These are phyloP conservation scores for Palythoa heliodiscus DNA, from an alignment of 92 coral and sea anemone species.

Conservation along the genomic window DNA sequence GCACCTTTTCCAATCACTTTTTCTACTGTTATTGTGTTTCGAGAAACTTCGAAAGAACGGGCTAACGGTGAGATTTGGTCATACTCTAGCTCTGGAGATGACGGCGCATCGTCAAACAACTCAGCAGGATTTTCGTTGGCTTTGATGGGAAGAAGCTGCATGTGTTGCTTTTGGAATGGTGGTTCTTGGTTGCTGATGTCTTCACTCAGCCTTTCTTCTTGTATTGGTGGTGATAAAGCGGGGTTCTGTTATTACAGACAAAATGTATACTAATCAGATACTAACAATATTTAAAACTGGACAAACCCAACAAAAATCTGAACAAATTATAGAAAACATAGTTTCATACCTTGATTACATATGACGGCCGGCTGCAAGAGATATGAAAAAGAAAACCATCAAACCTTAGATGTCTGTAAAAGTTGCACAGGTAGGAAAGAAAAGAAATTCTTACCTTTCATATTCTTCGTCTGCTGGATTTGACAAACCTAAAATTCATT, in stretches of 20 bases:
- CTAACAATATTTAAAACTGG: no score
- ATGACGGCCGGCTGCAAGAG: no score
- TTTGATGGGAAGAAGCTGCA: constrained; percentile 19
- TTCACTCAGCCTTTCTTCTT: not conserved
- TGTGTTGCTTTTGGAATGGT: not conserved
- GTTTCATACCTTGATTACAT: no score
- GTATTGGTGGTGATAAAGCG: not conserved
- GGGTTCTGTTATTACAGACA: constrained; percentile 1
- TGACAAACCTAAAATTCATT: not conserved
- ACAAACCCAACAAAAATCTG: no score
- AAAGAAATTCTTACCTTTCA: not conserved
- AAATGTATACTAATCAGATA: not conserved
- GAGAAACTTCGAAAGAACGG: constrained; percentile 45
- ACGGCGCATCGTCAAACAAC: not conserved
- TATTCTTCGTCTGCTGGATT: not conserved
- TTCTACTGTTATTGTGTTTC: not conserved
- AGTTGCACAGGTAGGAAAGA: no score
- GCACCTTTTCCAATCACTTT: no score
- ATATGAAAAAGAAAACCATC: no score
- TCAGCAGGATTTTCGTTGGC: not conserved
- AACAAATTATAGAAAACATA: no score
- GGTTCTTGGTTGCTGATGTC: not conserved
- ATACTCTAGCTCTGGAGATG: constrained; percentile 16
- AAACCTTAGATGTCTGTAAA: no score
- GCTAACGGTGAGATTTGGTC: constrained; percentile 19